Conservation (phyloP, 1,140 invertebrate species). For the Whitmania pigra region DNA sequence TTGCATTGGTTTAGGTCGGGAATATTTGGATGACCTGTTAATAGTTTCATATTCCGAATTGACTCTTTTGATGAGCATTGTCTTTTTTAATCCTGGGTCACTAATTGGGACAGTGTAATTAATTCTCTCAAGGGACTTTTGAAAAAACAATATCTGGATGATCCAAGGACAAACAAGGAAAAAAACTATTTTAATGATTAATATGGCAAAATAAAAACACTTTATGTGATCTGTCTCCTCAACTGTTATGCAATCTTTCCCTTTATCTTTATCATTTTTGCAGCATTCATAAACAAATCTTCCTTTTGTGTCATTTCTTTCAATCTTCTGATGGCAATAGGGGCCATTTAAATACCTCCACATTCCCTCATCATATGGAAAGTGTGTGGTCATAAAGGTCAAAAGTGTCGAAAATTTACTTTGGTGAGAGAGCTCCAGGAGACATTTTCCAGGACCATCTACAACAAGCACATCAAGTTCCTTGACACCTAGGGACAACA, state of each 20-base stretch:
- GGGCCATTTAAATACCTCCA: neutral
- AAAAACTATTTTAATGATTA: constrained; percentile 8
- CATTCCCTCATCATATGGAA: neutral
- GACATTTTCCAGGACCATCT: constrained; percentile 3
- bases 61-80: constrained; percentile 19
- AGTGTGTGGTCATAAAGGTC: neutral
- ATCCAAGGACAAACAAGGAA: constrained; percentile 8
- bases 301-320: neutral
- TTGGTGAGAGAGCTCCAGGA: neutral
- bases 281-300: neutral
- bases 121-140: constrained; percentile 10
- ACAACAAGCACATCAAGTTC: neutral
- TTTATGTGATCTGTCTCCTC: neutral
- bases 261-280: neutral
- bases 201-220: constrained; percentile 2
- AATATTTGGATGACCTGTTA: neutral
- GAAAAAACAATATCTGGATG: constrained; percentile 10
- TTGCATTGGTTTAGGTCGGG: constrained; percentile 9
- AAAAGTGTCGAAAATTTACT: constrained; percentile 1
- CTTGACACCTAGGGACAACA: constrained; percentile 11
- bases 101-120: constrained; percentile 13
- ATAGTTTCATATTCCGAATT: constrained; percentile 1
- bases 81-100: constrained; percentile 12
- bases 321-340: neutral
- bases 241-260: neutral